phyloP scores from a whole-genome alignment of 2,888 invertebrate species.

The Megamerina dolium region DNA sequence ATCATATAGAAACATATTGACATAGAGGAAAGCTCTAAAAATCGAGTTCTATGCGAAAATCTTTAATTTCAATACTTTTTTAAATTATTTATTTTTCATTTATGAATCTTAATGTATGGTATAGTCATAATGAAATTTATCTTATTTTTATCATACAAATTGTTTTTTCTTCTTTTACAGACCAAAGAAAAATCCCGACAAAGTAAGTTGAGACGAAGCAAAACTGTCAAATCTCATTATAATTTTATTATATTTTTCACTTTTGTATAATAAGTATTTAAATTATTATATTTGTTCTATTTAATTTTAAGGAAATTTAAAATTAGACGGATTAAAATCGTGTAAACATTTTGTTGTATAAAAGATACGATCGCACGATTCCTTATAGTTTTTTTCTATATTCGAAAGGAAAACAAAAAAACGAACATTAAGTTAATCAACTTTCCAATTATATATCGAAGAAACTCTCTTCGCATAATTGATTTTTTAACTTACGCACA shows the following conservation, averaged over 20 bases:
- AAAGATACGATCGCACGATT: constrained; percentile 38
- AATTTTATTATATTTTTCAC: neutral
- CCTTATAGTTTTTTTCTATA: constrained; percentile 40
- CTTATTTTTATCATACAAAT: neutral
- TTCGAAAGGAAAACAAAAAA: constrained; percentile 1
- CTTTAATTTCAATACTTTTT: too few relatives aligned
- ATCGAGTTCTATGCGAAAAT: too few relatives aligned
- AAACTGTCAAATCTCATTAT: too few relatives aligned
- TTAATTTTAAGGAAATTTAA: constrained; percentile 35
- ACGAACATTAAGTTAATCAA: neutral
- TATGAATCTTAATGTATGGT: too few relatives aligned
- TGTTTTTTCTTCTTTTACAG: constrained; percentile 18
- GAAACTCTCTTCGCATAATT: neutral
- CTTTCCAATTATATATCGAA: neutral
- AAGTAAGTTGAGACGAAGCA: constrained; percentile 38
- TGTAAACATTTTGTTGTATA: constrained; percentile 39
- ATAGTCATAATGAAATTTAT: too few relatives aligned
- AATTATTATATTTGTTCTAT: neutral
- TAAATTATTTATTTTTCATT: too few relatives aligned
- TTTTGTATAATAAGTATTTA: constrained; percentile 1
- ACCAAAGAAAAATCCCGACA: constrained; percentile 38
- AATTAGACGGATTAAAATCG: constrained; percentile 32
- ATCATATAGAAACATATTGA: too few relatives aligned
- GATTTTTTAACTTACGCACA: constrained; percentile 32
- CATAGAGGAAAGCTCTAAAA: too few relatives aligned